Conservation (phyloP, 2,888 invertebrate genomes). For the Zaprionus lineosus region DNA sequence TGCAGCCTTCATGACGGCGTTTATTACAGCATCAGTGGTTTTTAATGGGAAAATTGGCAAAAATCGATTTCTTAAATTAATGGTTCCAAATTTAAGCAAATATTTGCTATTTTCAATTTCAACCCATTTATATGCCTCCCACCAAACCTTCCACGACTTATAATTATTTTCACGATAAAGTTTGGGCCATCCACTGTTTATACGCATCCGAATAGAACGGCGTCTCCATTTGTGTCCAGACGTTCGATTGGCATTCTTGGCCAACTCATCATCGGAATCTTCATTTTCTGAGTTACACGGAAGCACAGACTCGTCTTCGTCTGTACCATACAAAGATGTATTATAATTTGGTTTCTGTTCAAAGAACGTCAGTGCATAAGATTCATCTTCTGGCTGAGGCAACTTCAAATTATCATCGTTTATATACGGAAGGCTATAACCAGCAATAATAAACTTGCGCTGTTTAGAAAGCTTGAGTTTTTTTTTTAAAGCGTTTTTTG, state of each 20-base stretch:
- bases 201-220: neutral
- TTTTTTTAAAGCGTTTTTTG: slow-evolving; percentile 7
- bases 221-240: neutral
- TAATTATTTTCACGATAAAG: slow-evolving; percentile 34
- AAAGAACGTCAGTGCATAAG: slow-evolving; percentile 56
- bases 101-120: slow-evolving; percentile 41
- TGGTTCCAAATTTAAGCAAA: slow-evolving; percentile 21
- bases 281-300: neutral
- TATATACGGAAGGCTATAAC: slow-evolving; percentile 45
- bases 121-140: slow-evolving; percentile 56
- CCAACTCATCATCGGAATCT: slow-evolving; percentile 5
- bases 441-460: slow-evolving; percentile 42
- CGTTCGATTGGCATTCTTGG: no score
- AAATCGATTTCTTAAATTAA: slow-evolving; percentile 32
- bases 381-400: slow-evolving; percentile 46
- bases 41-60: neutral
- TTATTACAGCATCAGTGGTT: neutral
- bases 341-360: slow-evolving; percentile 46
- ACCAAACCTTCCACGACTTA: slow-evolving; percentile 51
- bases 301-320: slow-evolving; percentile 4
- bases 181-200: slow-evolving; percentile 31
- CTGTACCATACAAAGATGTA: slow-evolving; percentile 18
- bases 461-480: neutral
- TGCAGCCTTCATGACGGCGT: slow-evolving; percentile 18
- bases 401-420: neutral